Base-by-base conservation (phyloP, 2,888 invertebrate genomes). In the Villa cingulata region DNA sequence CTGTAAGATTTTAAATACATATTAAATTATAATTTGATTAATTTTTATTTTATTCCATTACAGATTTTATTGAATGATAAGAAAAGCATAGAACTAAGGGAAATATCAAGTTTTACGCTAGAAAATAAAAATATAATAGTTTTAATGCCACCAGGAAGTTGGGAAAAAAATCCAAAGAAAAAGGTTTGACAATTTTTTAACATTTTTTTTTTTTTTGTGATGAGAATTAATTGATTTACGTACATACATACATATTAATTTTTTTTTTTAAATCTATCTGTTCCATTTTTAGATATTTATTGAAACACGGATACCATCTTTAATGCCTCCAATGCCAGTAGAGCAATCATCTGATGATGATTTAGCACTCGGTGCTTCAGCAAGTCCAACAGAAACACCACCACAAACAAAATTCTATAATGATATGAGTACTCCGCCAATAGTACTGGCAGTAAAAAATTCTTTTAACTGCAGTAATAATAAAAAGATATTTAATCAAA, bases 331-430 rank as follows among this genome's bases (percentile, higher is more conserved):
- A 23, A 23, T 23, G 23, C 23, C 34, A 9, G 34, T 12, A 34
- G 34, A 34, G 5, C 12, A 15, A 15, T 34, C 12, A 15, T 46
- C 46, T 16, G 67, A 70, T 41, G 68, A 68, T 51, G 70, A 70
- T 51, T 56, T 70, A 34, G 67, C 63, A 4, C 51, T 70, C 7
- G 70, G 70, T 10, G 70, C 70, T 29, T 70, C 70, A 3, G 70
- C 70, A 3, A 70, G 70, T 56, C 70, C 69, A 16, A 67, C 66
- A 14, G 64, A 62, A 53, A 57, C 56, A 4, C 59, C 60, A n/a
- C 55, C 59, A 9, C 53, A 55, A 43, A 53, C 54, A 45, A 53
- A 50, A 38, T 53, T 54, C 17, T 54, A 57, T 10, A 46, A 53
- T 39, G 51, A 50, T 42, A 40, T 51, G 37, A 50, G 52, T 20